Base-by-base conservation (phyloP, 2,113 vertebrate species). In the Microcebus murinus region DNA sequence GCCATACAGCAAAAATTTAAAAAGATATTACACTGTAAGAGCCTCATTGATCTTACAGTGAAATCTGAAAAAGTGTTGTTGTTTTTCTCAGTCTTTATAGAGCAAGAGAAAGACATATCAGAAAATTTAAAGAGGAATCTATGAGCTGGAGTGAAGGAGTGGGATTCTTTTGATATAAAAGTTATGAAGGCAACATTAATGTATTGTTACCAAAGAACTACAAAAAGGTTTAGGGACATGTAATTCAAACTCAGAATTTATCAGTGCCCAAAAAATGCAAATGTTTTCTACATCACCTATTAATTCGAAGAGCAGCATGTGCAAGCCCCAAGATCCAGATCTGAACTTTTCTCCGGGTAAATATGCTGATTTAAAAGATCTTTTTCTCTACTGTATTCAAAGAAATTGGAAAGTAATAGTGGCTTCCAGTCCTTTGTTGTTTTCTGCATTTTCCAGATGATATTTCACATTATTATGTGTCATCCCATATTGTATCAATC, bases 401-500 rank as follows among this genome's bases (percentile, higher is more conserved):
- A 76, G 97, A 96, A 71, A 79, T 87, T 57, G 90, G 55, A 94
- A 86, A 50, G 27, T 42, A 86, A 91, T 79, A 97, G 71, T 83
- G 81, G 68, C 42, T 96, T 91, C 31, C 0, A 1, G 83, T 97
- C 86, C 94, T 96, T 20, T 1, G 91, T 55, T 97, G 84, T 93
- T 98, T 97, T 97, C 97, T 96, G 96, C 98, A 94, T 98, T 98
- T 98, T 98, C 98, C 98, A 98, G 97, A 98, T 98, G 97, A 98
- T 98, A 98, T 98, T 98, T 98, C 97, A 55, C 92, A 98, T 98
- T 97, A 97, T 84, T 85, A 97, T 97, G 92, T 98, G 98, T 98
- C 98, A 98, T 98, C 97, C 98, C 97, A 50, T 59, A 96, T 98
- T 98, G 96, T 97, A 98, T 98, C 98, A 98, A 98, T 98, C 98